Base-by-base conservation (phyloP, 2,888 invertebrate genomes). In the Carabus problematicus region DNA sequence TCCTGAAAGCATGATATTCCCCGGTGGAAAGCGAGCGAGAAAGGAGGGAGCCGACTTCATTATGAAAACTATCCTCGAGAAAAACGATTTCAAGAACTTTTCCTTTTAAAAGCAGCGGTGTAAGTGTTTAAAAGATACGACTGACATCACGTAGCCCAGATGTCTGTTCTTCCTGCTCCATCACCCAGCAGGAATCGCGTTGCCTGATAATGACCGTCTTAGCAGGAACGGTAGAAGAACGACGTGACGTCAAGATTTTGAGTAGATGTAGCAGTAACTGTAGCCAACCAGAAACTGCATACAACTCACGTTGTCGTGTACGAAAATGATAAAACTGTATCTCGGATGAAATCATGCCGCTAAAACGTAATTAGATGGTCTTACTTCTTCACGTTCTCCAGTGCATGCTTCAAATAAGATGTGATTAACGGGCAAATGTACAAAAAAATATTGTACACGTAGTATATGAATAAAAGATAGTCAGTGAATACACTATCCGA, bases 241-340 rank as follows among this genome's bases (percentile, higher is more conserved):
- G 29, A 16, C 56, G 56, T 56, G 56, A 56, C 29, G 56, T 56
- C 55, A 55, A 42, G 29, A 19, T 39, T 58, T 7, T 42, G 14
- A 14, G 39, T 42, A 8, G 8, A 18, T 29, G 39, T 12, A 56
- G 56, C 16, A 39, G 14, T 18, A 29, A 39, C 12, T 19, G 39
- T 16, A 16, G 8, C 16, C 9, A 29, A 29, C 29, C 3, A 29
- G 29, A 29, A 29, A 29, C 29, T 45, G 45, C 45, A 45, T 45
- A 45, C 12, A 45, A 12, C 45, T 45, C 7, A n/a, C n/a, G 59
- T n/a, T 42, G 11, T n/a, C 59, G 18, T 42, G 40, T 12, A 59
- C 14, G 59, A 59, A 59, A 59, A 59, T 59, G 59, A 40, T 59
- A 59, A 59, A 41, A 59, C 42, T 59, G 59, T 59, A 59, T 59